These are phyloP conservation scores for Zaprionus gabonicus DNA, from an alignment of 1,140 invertebrate species.

Conservation along the genomic window DNA sequence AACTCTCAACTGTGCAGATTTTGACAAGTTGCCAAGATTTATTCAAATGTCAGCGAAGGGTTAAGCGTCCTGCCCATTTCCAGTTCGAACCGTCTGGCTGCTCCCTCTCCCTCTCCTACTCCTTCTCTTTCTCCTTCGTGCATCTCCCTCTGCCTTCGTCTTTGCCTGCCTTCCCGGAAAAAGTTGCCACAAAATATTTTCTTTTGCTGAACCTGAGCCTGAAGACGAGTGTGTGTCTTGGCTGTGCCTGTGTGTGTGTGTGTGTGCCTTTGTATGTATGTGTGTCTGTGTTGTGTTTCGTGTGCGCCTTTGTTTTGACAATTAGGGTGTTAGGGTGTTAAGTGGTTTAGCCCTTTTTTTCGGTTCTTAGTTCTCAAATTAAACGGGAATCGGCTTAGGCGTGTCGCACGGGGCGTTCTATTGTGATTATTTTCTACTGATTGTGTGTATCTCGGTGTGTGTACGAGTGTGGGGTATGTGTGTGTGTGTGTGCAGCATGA, in stretches of 20 bases:
- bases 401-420: constrained; percentile 71
- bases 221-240: not conserved
- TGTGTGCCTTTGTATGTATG: constrained; percentile 13
- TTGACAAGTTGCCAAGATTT: constrained; percentile 75
- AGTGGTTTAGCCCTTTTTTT: constrained; percentile 80
- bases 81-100: not conserved
- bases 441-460: constrained; percentile 10
- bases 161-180: constrained; percentile 27
- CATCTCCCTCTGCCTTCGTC: not conserved
- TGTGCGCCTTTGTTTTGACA: constrained; percentile 78
- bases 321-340: constrained; percentile 83
- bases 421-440: constrained; percentile 48
- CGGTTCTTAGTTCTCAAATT: constrained; percentile 61
- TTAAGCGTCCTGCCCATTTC: constrained; percentile 49
- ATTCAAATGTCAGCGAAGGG: constrained; percentile 79
- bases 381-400: constrained; percentile 78
- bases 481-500: constrained; percentile 26
- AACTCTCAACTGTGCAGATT: constrained; percentile 56
- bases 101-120: not conserved
- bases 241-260: constrained; percentile 4
- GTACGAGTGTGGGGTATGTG: not conserved
- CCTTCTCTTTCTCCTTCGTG: not conserved
- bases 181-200: constrained; percentile 54
- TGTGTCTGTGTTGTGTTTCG: constrained; percentile 46
- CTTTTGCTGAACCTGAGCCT: constrained; percentile 33